Percentiles rank a stretch among this genome's conserved stretches.
These are phyloP conservation scores for Melipona quadrifasciata DNA, from an alignment of 1,140 invertebrate species.

Conservation along the genomic window DNA sequence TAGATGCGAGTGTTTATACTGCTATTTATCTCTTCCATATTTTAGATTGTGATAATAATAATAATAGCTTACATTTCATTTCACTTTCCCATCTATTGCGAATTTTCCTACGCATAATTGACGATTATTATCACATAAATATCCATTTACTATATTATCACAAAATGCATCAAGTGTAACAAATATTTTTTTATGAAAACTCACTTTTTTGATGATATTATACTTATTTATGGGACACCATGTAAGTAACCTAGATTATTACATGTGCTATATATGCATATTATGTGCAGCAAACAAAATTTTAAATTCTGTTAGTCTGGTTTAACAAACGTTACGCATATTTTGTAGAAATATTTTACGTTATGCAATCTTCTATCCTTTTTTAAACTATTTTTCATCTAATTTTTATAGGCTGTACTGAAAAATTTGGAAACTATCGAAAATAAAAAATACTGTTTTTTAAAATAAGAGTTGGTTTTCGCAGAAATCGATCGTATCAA, in stretches of 20 bases:
- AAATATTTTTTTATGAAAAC: background rate
- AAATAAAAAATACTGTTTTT: background rate
- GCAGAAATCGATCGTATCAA: background rate
- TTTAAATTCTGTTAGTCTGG: background rate
- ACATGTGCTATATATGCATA: background rate
- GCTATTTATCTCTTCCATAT: background rate
- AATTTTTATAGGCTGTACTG: background rate
- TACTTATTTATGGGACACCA: background rate
- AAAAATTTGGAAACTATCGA: background rate
- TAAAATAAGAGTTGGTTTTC: background rate
- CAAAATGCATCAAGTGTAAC: background rate
- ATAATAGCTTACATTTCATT: background rate
- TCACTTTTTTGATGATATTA: background rate
- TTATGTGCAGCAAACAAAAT: background rate
- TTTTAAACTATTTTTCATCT: background rate
- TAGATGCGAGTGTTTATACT: background rate
- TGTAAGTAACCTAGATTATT: background rate
- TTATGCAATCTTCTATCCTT: background rate
- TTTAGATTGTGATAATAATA: background rate
- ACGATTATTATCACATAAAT: background rate
- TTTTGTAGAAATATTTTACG: background rate
- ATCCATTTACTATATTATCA: too few relatives aligned
- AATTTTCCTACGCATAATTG: background rate
- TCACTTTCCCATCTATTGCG: background rate
- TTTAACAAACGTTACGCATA: background rate